Conservation (phyloP, 2,797 vertebrate genomes). For the Ctenochaetus hawaiiensis region DNA sequence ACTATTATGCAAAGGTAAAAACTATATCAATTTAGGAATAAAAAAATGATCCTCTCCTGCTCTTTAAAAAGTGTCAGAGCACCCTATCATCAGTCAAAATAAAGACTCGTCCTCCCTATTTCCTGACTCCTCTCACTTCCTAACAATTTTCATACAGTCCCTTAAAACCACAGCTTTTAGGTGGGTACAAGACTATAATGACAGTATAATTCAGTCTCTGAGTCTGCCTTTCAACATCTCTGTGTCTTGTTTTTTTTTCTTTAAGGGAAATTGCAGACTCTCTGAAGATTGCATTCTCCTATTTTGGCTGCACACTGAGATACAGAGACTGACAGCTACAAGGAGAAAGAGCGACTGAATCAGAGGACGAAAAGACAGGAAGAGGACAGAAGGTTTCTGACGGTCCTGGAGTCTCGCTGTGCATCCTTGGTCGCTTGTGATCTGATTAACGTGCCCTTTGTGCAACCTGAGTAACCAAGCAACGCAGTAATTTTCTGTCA, state of each 20-base stretch:
- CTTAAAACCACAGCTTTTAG: background rate
- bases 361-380: slow-evolving; percentile 1
- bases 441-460: slow-evolving; percentile 73
- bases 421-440: slow-evolving; percentile 60
- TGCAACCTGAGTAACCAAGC: slow-evolving; percentile 73
- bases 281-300: slow-evolving; percentile 3
- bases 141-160: background rate
- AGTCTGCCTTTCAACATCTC: slow-evolving; percentile 2
- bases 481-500: slow-evolving; percentile 58
- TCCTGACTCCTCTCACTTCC: background rate
- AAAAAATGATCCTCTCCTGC: too few species aligned
- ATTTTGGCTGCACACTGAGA: background rate
- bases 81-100: background rate
- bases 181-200: background rate
- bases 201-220: background rate
- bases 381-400: slow-evolving; percentile 6
- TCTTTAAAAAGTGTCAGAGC: too few species aligned
- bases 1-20: too few species aligned
- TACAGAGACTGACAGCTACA: slow-evolving; percentile 18
- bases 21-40: too few species aligned
- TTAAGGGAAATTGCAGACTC: slow-evolving; percentile 13
- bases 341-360: background rate
- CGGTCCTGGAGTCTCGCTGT: slow-evolving; percentile 10
- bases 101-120: background rate
- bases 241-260: background rate